Evolutionary conservation across 2,113 vertebrate species (phyloP).

Genomic region (Bujurquina vittata): DNA sequence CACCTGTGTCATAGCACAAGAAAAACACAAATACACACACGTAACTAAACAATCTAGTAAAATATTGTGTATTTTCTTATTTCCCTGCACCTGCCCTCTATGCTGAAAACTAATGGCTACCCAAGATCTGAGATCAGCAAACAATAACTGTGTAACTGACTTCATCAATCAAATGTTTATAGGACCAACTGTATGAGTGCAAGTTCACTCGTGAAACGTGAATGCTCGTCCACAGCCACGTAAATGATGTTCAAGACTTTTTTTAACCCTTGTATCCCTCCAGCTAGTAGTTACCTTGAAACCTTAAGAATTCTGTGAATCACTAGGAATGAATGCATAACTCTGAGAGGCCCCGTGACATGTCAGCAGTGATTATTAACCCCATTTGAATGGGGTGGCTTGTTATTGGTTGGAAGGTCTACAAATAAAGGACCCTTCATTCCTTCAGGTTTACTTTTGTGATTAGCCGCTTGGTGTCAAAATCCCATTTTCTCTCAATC

Average conservation of each 20-base stretch:
- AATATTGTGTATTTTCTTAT: neutral
- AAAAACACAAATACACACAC: neutral
- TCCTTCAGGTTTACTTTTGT: conserved; percentile 20
- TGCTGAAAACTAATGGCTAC: neutral
- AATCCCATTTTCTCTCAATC: neutral
- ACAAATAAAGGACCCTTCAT: conserved; percentile 33
- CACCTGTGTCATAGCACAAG: neutral
- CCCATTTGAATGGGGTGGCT: conserved; percentile 29
- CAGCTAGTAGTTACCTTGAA: conserved; percentile 33
- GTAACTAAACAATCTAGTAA: neutral
- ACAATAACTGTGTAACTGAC: neutral
- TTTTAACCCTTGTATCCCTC: conserved; percentile 38
- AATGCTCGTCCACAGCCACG: neutral
- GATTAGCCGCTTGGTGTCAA: neutral
- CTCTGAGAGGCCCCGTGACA: conserved; percentile 44
- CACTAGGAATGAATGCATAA: conserved; percentile 42
- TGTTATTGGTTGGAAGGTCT: conserved; percentile 26
- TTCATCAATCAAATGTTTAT: neutral
- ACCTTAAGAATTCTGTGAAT: conserved; percentile 31
- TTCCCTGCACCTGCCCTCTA: neutral
- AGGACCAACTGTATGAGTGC: neutral
- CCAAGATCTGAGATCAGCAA: neutral
- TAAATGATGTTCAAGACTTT: neutral
- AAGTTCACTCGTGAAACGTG: neutral
- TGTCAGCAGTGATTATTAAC: conserved; percentile 59